phyloP scores from a whole-genome alignment of 2,797 vertebrate species.

The Eupleurogrammus muticus region DNA sequence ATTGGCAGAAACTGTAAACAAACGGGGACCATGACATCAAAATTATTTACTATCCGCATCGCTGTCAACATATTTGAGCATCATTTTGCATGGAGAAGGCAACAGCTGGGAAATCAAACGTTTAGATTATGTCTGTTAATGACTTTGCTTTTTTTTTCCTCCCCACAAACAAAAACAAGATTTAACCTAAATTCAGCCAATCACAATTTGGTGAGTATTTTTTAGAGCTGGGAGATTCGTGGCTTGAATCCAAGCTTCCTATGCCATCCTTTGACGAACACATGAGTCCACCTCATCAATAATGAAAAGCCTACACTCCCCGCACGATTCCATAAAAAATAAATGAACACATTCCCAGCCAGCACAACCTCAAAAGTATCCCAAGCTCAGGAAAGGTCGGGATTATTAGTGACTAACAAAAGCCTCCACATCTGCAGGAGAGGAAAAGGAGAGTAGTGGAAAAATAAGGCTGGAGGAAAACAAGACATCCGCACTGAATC shows the following conservation, averaged over 20 bases:
- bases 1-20: conserved; percentile 23
- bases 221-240: background rate
- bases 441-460: conserved; percentile 31
- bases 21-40: conserved; percentile 24
- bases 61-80: conserved; percentile 30
- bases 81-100: conserved; percentile 8
- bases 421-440: conserved; percentile 48
- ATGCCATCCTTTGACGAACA: conserved; percentile 27
- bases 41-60: conserved; percentile 19
- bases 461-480: conserved; percentile 44
- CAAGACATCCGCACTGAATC: conserved; percentile 52
- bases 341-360: conserved; percentile 39
- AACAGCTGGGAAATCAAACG: background rate
- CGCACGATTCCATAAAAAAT: conserved; percentile 38
- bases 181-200: background rate
- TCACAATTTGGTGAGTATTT: background rate
- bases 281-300: conserved; percentile 23
- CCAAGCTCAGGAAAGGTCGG: conserved; percentile 21
- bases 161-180: no score
- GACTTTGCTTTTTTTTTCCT: background rate
- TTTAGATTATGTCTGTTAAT: background rate
- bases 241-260: background rate
- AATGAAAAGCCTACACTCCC: conserved; percentile 40
- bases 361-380: conserved; percentile 31
- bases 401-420: conserved; percentile 53